A percentile compares a stretch with the other conserved stretches of the same genome.
These are phyloP conservation scores for Lepus europaeus DNA, from an alignment of 2,113 vertebrate species.

Conservation along the genomic window DNA sequence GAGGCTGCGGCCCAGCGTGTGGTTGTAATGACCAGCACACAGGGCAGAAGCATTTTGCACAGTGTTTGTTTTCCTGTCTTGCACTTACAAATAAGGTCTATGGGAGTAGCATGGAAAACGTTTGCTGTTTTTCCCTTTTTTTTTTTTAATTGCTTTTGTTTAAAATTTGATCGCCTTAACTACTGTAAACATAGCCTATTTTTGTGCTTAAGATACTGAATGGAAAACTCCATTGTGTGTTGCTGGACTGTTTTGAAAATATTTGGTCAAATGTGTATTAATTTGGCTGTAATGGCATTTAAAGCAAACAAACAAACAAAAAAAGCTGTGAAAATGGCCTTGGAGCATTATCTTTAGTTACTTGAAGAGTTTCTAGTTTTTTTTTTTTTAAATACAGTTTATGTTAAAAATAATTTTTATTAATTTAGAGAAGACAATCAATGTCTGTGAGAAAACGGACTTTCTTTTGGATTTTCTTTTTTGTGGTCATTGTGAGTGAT, in stretches of 20 bases:
- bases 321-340: conserved; percentile 97
- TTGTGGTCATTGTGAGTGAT: conserved; percentile 93
- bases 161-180: conserved; percentile 98
- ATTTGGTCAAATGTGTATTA: conserved; percentile 92
- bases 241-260: conserved; percentile 93
- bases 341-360: conserved; percentile 97
- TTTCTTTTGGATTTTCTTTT: conserved; percentile 90
- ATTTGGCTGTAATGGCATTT: conserved; percentile 92
- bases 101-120: conserved; percentile 93
- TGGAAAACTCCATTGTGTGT: conserved; percentile 94
- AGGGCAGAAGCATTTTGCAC: conserved; percentile 94
- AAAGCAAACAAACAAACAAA: conserved; percentile 90
- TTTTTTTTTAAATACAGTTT: conserved; percentile 84
- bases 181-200: conserved; percentile 97
- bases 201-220: conserved; percentile 94
- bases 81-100: conserved; percentile 94
- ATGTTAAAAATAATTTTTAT: conserved; percentile 91
- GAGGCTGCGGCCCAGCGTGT: conserved; percentile 89
- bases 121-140: conserved; percentile 92
- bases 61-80: conserved; percentile 95
- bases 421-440: conserved; percentile 97
- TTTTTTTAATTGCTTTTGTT: conserved; percentile 91
- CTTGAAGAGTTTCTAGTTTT: conserved; percentile 97
- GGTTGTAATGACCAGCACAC: conserved; percentile 90
- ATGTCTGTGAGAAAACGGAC: conserved; percentile 94